phyloP scores from a whole-genome alignment of 2,888 invertebrate species.

The Cerceris rybyensis region DNA sequence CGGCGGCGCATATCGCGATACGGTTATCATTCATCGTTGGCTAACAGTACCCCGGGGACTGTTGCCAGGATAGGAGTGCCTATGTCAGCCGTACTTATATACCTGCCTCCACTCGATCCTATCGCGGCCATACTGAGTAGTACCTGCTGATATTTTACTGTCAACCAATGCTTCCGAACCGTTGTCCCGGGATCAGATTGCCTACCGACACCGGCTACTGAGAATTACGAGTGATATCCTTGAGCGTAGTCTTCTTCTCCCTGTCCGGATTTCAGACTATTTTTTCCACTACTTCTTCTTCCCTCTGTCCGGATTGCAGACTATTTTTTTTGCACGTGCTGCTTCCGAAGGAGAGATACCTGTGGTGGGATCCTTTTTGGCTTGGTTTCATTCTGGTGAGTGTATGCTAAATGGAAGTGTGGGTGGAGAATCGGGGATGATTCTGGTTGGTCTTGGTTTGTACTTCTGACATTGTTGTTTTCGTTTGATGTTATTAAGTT shows the following conservation, averaged over 20 bases:
- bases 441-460: no score
- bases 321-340: no score
- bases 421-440: no score
- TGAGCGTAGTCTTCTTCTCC: conserved; percentile 3
- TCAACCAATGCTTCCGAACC: conserved; percentile 80
- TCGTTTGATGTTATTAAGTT: no score
- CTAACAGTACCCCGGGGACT: conserved; percentile 64
- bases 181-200: conserved; percentile 79
- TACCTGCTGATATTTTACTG: conserved; percentile 80
- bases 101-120: conserved; percentile 55
- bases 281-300: not conserved
- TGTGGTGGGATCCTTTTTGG: no score
- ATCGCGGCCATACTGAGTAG: conserved; percentile 60
- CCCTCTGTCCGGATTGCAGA: no score
- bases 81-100: conserved; percentile 47
- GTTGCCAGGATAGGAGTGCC: conserved; percentile 48
- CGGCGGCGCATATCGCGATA: conserved; percentile 74
- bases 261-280: not conserved
- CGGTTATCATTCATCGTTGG: conserved; percentile 79
- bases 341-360: no score
- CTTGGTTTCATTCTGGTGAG: no score
- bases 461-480: no score
- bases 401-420: no score
- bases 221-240: conserved; percentile 71
- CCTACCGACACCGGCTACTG: conserved; percentile 73